These are phyloP conservation scores for Eledona agricola DNA, from an alignment of 2,888 invertebrate genomes.

Conservation along the genomic window DNA sequence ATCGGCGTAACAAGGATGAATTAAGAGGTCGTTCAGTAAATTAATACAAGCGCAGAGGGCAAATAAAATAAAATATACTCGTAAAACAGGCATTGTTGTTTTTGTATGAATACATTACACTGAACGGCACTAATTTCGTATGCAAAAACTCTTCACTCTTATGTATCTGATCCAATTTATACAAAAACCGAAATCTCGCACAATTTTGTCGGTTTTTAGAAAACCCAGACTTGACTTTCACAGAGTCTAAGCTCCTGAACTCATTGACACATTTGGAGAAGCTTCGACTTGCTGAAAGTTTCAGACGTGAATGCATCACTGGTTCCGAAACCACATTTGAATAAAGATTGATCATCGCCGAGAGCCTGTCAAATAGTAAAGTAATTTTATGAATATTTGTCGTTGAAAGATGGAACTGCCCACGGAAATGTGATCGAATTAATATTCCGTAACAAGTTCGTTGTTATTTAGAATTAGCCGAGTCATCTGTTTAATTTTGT, in stretches of 20 bases:
- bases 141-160: constrained; percentile 10
- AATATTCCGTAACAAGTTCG: too few relatives aligned
- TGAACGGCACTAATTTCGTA: constrained; percentile 8
- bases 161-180: constrained; percentile 20
- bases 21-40: constrained; percentile 12
- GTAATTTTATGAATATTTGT: constrained; percentile 17
- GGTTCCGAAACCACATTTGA: constrained; percentile 17
- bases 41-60: constrained; percentile 10
- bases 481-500: too few relatives aligned
- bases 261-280: constrained; percentile 12
- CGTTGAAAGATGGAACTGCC: too few relatives aligned
- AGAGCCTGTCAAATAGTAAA: constrained; percentile 24
- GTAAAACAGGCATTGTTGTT: constrained; percentile 7
- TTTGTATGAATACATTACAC: constrained; percentile 13
- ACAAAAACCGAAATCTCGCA: too few relatives aligned
- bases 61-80: constrained; percentile 8
- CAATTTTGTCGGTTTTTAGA: too few relatives aligned
- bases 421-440: too few relatives aligned
- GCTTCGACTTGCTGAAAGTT: constrained; percentile 9
- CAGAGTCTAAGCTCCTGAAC: constrained; percentile 6
- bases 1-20: too few relatives aligned
- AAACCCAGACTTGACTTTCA: constrained; percentile 8
- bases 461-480: too few relatives aligned
- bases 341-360: constrained; percentile 27
- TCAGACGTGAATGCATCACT: constrained; percentile 10